A percentile compares a stretch with the other conserved stretches of the same genome.
These are phyloP conservation scores for Desoria tigrina DNA, from an alignment of 2,888 invertebrate species.

Conservation along the genomic window DNA sequence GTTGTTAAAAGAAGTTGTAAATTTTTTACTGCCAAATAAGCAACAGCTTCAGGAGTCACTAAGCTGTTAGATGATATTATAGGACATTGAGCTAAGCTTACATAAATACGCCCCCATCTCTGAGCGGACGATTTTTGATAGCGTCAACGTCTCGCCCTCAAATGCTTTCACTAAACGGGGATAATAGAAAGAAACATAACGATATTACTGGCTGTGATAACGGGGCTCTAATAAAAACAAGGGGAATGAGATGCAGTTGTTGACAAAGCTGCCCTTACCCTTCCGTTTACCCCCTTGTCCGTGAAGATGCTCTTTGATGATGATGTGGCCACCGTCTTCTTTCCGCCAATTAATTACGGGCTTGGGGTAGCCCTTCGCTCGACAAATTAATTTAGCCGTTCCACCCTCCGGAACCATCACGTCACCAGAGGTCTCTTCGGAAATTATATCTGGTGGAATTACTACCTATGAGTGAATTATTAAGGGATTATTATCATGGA, in stretches of 20 bases:
- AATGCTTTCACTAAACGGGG: conserved; percentile 66
- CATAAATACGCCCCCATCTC: conserved; percentile 60
- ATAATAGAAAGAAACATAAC: conserved; percentile 12
- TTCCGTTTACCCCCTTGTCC: conserved; percentile 73
- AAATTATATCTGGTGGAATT: conserved; percentile 84
- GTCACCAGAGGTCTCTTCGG: conserved; percentile 81
- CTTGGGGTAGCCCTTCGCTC: conserved; percentile 79
- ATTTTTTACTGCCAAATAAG: background rate
- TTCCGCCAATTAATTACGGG: conserved; percentile 60
- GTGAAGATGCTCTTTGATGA: conserved; percentile 64
- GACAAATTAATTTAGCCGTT: conserved; percentile 71
- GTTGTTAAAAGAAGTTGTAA: conserved; percentile 24
- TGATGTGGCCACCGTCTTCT: conserved; percentile 81
- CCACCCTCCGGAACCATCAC: conserved; percentile 67
- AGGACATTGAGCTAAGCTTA: conserved; percentile 10
- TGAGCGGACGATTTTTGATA: conserved; percentile 82
- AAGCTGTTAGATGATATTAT: conserved; percentile 65
- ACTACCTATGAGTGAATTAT: too few relatives aligned
- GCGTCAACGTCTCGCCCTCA: conserved; percentile 76
- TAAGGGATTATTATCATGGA: too few relatives aligned
- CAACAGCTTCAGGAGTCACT: too few relatives aligned
- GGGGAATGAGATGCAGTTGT: background rate
- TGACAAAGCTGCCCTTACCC: conserved; percentile 60
- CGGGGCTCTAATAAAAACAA: conserved; percentile 3
- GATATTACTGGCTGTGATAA: background rate